Evolutionary conservation across 2,797 vertebrate species (phyloP).

Genomic region (Zalophus californianus): DNA sequence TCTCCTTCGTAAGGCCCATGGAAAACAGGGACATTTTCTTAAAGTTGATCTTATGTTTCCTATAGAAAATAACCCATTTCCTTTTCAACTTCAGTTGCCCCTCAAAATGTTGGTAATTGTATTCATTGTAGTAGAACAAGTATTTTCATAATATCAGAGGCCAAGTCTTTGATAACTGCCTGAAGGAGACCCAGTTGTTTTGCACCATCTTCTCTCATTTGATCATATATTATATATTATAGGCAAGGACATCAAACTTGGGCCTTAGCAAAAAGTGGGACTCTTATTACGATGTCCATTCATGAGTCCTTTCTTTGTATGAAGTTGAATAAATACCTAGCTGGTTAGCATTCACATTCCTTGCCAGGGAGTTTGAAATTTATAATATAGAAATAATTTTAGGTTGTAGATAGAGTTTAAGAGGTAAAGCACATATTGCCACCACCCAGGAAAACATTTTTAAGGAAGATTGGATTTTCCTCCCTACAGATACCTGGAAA

Average conservation of each 20-base stretch:
- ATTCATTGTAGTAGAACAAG: constrained; percentile 29
- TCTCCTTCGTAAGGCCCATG: constrained; percentile 50
- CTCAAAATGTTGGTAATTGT: constrained; percentile 47
- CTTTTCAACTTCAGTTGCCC: constrained; percentile 55
- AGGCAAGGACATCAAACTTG: background rate
- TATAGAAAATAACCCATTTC: constrained; percentile 59
- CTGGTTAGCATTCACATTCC: constrained; percentile 60
- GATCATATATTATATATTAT: background rate
- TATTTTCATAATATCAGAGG: constrained; percentile 49
- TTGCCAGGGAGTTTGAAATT: constrained; percentile 70
- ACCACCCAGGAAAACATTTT: constrained; percentile 65
- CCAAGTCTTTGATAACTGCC: background rate
- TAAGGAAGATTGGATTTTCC: constrained; percentile 76
- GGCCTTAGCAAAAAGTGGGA: constrained; percentile 50
- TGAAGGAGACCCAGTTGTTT: background rate
- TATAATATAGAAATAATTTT: constrained; percentile 63
- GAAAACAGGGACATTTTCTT: constrained; percentile 67
- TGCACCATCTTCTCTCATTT: constrained; percentile 28
- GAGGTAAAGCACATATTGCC: constrained; percentile 69
- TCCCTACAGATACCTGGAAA: constrained; percentile 83
- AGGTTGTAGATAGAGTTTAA: constrained; percentile 62
- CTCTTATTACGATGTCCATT: background rate
- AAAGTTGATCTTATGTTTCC: constrained; percentile 31
- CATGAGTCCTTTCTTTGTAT: constrained; percentile 5
- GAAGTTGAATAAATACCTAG: constrained; percentile 59